A percentile compares a stretch with the other conserved stretches of the same genome.
These are phyloP conservation scores for Toxotes chatareus DNA, from an alignment of 2,113 vertebrate genomes.

Conservation along the genomic window DNA sequence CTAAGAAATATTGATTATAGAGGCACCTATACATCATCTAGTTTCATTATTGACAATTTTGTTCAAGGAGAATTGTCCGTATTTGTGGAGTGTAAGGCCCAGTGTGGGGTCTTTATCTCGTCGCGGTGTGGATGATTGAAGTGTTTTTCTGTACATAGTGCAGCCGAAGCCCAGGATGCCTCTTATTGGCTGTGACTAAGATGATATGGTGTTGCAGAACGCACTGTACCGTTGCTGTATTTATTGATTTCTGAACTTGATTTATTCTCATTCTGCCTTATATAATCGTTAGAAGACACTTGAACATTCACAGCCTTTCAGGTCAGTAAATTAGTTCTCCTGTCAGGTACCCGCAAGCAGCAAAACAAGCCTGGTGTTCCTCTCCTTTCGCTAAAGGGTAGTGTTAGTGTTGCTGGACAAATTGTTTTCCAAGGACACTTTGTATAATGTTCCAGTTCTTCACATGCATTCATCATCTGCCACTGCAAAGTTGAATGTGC, in stretches of 20 bases:
- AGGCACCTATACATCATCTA: conserved; percentile 62
- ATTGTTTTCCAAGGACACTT: conserved; percentile 15
- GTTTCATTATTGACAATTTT: conserved; percentile 67
- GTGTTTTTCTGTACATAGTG: conserved; percentile 41
- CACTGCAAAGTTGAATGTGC: not conserved
- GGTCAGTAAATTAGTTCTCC: conserved; percentile 39
- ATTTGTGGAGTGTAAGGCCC: conserved; percentile 39
- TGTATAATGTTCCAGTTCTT: conserved; percentile 4
- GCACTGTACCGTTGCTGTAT: conserved; percentile 29
- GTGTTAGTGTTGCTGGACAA: conserved; percentile 6
- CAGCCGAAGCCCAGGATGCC: conserved; percentile 3
- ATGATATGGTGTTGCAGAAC: conserved; percentile 45
- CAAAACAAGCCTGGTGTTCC: conserved; percentile 17
- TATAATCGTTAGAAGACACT: conserved; percentile 47
- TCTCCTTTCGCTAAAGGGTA: conserved; percentile 3
- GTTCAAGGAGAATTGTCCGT: conserved; percentile 57
- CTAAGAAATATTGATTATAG: conserved; percentile 52
- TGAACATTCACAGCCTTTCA: conserved; percentile 42
- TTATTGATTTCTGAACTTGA: conserved; percentile 68
- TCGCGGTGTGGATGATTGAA: conserved; percentile 50
- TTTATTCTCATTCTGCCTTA: conserved; percentile 57
- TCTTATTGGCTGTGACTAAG: conserved; percentile 37
- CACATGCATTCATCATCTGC: not conserved
- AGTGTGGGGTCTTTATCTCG: conserved; percentile 60
- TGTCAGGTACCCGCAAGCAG: conserved; percentile 16